phyloP scores from a whole-genome alignment of 2,888 invertebrate species.

The Stenchaetothrips biformis region DNA sequence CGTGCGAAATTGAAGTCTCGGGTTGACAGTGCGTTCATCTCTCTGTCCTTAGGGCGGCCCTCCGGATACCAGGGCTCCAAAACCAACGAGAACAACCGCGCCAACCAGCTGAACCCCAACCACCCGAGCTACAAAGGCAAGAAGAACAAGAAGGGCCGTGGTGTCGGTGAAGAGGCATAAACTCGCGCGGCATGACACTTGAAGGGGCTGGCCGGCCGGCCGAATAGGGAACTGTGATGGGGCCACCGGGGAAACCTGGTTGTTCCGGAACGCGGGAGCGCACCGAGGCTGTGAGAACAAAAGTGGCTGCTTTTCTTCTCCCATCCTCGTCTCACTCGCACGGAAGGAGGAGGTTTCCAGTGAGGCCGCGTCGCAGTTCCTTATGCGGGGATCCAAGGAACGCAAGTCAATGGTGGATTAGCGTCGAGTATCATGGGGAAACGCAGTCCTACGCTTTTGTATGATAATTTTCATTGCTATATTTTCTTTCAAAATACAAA shows the following conservation, averaged over 20 bases:
- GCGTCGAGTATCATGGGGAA: no score
- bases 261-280: neutral
- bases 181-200: neutral
- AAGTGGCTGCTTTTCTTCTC: neutral
- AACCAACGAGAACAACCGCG: neutral
- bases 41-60: neutral
- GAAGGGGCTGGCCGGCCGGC: neutral
- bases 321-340: neutral
- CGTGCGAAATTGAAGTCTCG: neutral
- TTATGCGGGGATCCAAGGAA: neutral
- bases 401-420: no score
- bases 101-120: constrained; percentile 2
- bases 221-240: constrained; percentile 1
- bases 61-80: neutral
- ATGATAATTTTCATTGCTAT: no score
- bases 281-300: neutral
- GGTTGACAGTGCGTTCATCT: neutral
- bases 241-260: neutral
- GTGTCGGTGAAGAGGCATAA: neutral
- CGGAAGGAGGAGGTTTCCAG: neutral
- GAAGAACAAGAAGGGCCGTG: neutral
- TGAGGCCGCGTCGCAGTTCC: neutral
- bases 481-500: no score
- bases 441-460: no score
- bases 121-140: neutral